These are phyloP conservation scores for Halcyon malimbica DNA, from an alignment of 2,113 vertebrate genomes.

Conservation along the genomic window DNA sequence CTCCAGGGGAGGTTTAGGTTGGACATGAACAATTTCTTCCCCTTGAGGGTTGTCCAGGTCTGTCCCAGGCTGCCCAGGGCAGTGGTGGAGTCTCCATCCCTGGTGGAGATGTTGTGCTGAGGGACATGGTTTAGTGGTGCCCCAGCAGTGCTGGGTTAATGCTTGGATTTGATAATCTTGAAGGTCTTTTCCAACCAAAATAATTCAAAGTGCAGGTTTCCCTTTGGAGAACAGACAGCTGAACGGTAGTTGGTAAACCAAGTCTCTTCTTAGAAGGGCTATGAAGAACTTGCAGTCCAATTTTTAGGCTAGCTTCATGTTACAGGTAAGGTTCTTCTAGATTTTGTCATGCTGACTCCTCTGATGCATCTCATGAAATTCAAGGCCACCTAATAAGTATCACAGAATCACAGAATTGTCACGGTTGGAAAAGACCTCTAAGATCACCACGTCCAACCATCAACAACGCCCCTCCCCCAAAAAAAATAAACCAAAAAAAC, in stretches of 20 bases:
- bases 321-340: background rate
- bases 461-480: no score
- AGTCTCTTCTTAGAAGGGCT: background rate
- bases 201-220: background rate
- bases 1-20: background rate
- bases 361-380: background rate
- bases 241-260: background rate
- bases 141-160: background rate
- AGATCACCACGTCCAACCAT: no score
- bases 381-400: background rate
- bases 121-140: background rate
- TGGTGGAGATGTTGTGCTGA: background rate
- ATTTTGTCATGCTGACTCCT: background rate
- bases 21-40: background rate
- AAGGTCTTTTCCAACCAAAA: background rate
- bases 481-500: no score
- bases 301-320: background rate
- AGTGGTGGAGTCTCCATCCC: background rate
- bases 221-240: background rate
- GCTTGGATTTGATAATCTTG: background rate
- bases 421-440: no score
- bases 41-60: background rate
- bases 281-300: background rate
- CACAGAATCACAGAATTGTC: no score
- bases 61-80: background rate